Base-by-base conservation (phyloP, 2,888 invertebrate genomes). In the Sturmia bella region DNA sequence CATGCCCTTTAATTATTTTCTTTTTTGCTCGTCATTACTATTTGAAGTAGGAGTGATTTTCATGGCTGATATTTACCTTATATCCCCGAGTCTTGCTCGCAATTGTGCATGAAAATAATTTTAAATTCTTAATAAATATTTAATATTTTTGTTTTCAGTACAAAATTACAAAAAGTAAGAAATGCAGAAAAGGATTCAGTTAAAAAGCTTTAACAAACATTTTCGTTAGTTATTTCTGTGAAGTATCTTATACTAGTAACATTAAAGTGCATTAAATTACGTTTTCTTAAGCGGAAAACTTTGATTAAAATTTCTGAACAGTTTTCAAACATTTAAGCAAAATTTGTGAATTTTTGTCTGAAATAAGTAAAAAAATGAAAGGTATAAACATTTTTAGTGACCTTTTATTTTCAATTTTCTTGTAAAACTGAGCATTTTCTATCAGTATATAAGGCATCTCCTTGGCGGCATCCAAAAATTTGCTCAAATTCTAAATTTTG, bases 401-500 rank as follows among this genome's bases (percentile, higher is more conserved):
- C 7, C n/a, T 27, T 27, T 43, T 21, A 27, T 9, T 48, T 48
- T 59, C 54, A 76, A 70, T 75, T 70, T 24, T 73, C 78, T 17
- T 59, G 52, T 39, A 78, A 57, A 39, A 74, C 19, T 39, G 57
- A 21, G 76, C 87, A 87, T 13, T 80, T 83, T 15, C 84, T 84
- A 43, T 80, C 83, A 21, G 84, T 84, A 70, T 86, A 88, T 21
- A 89, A 79, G 11, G 79, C 52, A 70, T 88, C 87, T 3, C 86
- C 84, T 0, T 52, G 64, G 13, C 86, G 86, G 57, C 90, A 90
- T 11, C 83, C 84, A 69, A 90, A 90, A 3, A 87, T 84, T 73
- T 87, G 87, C n/a, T 85, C 85, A 59, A 90, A 90, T 43, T 86
- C 87, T 27, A 80, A 83, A 32, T 87, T 85, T 80, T 90, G 89